Evolutionary conservation across 2,113 vertebrate species (phyloP), one percentile per base, ranked within the genome.

Genomic region (Callipepla squamata): DNA sequence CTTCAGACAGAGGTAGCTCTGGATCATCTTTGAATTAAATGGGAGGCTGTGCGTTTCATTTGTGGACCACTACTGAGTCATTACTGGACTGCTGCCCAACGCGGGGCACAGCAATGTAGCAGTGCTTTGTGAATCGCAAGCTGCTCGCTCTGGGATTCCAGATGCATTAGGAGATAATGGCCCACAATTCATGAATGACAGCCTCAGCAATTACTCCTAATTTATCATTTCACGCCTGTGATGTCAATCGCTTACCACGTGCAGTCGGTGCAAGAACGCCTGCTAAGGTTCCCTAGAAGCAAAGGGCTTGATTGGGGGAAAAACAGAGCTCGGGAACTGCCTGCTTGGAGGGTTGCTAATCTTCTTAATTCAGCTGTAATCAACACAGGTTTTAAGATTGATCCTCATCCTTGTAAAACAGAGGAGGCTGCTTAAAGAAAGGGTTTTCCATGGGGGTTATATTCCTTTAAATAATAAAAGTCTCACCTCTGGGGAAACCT

Each of bases 401-500:
- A 79, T 69, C 80, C 77, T 34, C 26, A 7, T 53, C 77, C 42
- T 21, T 69, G 58, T 81, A 30, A 93, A 94, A 69, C 26, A 79
- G 73, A 89, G 57, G 11, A 88, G 65, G 51, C 72, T 88, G 86
- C 86, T 90, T 89, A 81, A 84, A 93, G 48, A 48, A 81, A 93
- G 23, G 3, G 0, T 87, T 91, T 77, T 94, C 80, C 25, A 58
- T 79, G 86, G 77, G 66, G 38, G 94, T 80, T 93, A 40, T 79
- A 89, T 96, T 92, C 70, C 70, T 87, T 94, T 42, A 26, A 10
- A 30, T 28, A 30, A 51, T 36, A 36, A 69, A 88, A 84, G 65
- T 62, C 70, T 92, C 5, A 36, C 89, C 84, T 93, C 77, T 94
- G 94, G 89, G 89, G 95, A 89, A 93, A 92, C 70, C 88, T 69